phyloP scores from a whole-genome alignment of 2,797 vertebrate genomes.

The Pachyuromys duprasi region DNA sequence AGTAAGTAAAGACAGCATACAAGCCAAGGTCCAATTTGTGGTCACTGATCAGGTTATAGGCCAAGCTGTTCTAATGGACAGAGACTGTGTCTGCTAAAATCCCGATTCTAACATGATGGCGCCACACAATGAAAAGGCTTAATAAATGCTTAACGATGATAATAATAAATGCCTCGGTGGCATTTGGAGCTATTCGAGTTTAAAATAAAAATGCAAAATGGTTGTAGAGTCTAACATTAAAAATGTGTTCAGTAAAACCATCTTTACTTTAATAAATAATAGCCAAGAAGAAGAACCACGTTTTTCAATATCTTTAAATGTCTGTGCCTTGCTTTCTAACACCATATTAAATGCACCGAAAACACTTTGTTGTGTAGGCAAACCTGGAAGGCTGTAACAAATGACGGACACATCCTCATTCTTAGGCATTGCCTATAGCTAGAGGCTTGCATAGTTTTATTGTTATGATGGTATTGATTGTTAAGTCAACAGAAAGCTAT shows the following conservation, averaged over 20 bases:
- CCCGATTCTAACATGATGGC: conserved; percentile 60
- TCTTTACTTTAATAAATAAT: conserved; percentile 79
- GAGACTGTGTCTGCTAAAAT: conserved; percentile 60
- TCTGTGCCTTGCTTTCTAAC: conserved; percentile 67
- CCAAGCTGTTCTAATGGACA: conserved; percentile 59
- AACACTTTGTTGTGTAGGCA: conserved; percentile 65
- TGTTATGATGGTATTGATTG: conserved; percentile 89
- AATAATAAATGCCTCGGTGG: conserved; percentile 40
- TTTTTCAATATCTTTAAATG: conserved; percentile 79
- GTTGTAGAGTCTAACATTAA: conserved; percentile 58
- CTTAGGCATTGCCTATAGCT: conserved; percentile 82
- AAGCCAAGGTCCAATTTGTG: conserved; percentile 25
- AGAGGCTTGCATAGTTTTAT: conserved; percentile 85
- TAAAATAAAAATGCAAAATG: conserved; percentile 77
- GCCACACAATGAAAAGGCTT: conserved; percentile 58
- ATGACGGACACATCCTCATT: conserved; percentile 82
- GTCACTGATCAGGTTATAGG: conserved; percentile 59
- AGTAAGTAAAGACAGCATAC: conserved; percentile 62
- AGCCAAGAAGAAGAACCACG: conserved; percentile 72
- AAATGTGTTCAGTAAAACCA: conserved; percentile 39
- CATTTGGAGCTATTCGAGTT: conserved; percentile 44
- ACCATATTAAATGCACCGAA: conserved; percentile 73
- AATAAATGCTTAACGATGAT: conserved; percentile 81
- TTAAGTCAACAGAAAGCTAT: conserved; percentile 87
- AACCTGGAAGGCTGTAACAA: conserved; percentile 71